Evolutionary conservation across 2,888 invertebrate genomes (phyloP), one percentile per base, ranked within the genome.

Genomic region (Latrodectus hesperus): DNA sequence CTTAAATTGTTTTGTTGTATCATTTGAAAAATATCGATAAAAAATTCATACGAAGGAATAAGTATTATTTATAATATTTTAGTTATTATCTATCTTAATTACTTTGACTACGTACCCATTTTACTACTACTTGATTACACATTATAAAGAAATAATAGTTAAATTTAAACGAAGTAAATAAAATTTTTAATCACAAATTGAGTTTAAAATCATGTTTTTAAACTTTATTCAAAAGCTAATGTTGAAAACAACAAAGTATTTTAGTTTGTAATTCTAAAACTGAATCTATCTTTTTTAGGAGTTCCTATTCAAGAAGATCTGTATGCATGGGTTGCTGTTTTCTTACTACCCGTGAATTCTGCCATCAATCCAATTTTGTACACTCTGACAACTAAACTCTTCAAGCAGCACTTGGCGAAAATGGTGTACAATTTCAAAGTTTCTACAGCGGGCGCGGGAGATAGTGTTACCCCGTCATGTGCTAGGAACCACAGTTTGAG

Each of bases 351-450:
- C 0, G 94, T 94, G 5, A 94, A 94, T 91, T 94, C 94, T 1
- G 94, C 94, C 0, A 91, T 94, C 10, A 94, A 94, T 92, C 94
- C 94, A 1, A 92, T 94, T n/a, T 92, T 94, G 65, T 94, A 94
- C 91, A 94, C 94, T 0, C 90, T 94, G 72, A 94, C 94, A 2
- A 94, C 94, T 3, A 94, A 94, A 17, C 92, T 94, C 2, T 94
- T 94, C 90, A 94, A 94, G 90, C 94, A 94, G 91, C 94, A 94
- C 53, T 73, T 90, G 68, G 88, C 88, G 16, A 89, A 89, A 26
- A 89, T 90, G 12, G 87, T 88, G 64, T 86, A 85, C 68, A 84
- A 84, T 60, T 87, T 85, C 52, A 85, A 85, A n/a, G 68, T 68
- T 14, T 85, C 85, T 1, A 79, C 79, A 12, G 85, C 49, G 4